Evolutionary conservation across 53 echinoderm and acorn worm genomes (phyloP), one percentile per base, ranked within the genome.

Genomic region (Zoroaster sp.): DNA sequence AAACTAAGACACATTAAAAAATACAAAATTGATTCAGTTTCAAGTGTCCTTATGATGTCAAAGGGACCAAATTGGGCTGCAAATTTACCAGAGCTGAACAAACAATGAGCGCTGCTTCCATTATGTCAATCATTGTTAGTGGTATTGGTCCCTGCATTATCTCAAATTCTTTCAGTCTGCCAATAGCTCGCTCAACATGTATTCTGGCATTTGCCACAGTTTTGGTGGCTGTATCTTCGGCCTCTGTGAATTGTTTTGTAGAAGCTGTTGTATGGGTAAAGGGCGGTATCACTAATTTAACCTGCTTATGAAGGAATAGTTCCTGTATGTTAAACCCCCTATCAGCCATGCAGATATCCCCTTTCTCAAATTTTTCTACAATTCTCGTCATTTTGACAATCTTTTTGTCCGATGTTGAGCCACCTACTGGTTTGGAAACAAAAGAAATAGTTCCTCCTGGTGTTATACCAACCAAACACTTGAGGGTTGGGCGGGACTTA

Each of bases 111-210:
- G 76, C 76, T 17, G 52, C 47, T 76, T 83, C 70, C 83, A 83
- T 88, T 14, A 91, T 49, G 32, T 93, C 91, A n/a, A 87, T 72
- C 88, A 93, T 90, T 35, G 42, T 78, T 9, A 93, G 55, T 47
- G 90, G 90, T 41, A 93, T 90, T n/a, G 90, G 90, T 34, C 93
- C 93, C 18, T 90, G 93, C 38, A 93, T 38, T 63, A 93, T 78
- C 20, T 69, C 78, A 66, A 92, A 92, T 35, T 88, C 92, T 47
- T 93, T 93, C 34, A 93, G 25, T 33, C 90, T 41, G 12, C 91
- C 87, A 35, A 93, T 90, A 4, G 90, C 76, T 8, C 93, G 14
- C 39, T 90, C 93, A 5, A 93, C 90, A 66, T 93, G 91, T 40
- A 90, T 93, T 23, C 76, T 59, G 14, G 92, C 88, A 82, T 88